Evolutionary conservation across 2,113 vertebrate genomes (phyloP).

Genomic region (Xenopus borealis): DNA sequence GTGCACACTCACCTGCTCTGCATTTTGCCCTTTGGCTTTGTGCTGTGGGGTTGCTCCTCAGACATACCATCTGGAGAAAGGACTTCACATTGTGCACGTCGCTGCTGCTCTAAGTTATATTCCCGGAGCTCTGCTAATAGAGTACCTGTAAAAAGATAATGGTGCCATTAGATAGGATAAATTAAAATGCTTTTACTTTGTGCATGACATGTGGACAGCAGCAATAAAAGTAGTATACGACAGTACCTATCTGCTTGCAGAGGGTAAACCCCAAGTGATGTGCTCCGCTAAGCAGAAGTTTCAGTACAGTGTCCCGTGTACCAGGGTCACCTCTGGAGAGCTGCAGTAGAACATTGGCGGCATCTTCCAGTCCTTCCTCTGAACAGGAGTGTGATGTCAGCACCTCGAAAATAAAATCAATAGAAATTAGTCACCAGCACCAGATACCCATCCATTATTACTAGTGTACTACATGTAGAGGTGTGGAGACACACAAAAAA

Average conservation of each 20-base stretch:
- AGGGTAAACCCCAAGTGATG: slow-evolving; percentile 87
- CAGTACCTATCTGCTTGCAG: slow-evolving; percentile 88
- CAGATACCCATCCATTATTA: too few relatives aligned
- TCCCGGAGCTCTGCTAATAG: slow-evolving; percentile 86
- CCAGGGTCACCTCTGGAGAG: slow-evolving; percentile 81
- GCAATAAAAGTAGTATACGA: not conserved
- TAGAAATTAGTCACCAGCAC: too few relatives aligned
- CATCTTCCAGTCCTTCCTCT: slow-evolving; percentile 90
- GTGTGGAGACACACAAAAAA: too few relatives aligned
- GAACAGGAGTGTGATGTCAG: slow-evolving; percentile 93
- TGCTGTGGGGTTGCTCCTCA: slow-evolving; percentile 82
- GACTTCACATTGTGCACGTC: slow-evolving; percentile 78
- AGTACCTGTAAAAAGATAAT: slow-evolving; percentile 63
- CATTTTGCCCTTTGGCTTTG: slow-evolving; percentile 88
- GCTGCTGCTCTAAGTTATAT: slow-evolving; percentile 91
- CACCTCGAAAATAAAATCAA: slow-evolving; percentile 53
- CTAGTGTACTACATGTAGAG: too few relatives aligned
- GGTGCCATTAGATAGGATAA: too few relatives aligned
- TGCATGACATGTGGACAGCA: not conserved
- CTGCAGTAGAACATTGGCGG: slow-evolving; percentile 89
- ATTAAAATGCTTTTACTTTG: not conserved
- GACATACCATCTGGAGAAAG: slow-evolving; percentile 83
- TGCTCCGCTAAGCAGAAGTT: slow-evolving; percentile 83
- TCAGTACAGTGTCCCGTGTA: slow-evolving; percentile 87
- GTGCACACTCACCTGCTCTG: slow-evolving; percentile 80